Conservation (phyloP, 1,140 invertebrate genomes). For the Ctenoplectra terminalis region DNA sequence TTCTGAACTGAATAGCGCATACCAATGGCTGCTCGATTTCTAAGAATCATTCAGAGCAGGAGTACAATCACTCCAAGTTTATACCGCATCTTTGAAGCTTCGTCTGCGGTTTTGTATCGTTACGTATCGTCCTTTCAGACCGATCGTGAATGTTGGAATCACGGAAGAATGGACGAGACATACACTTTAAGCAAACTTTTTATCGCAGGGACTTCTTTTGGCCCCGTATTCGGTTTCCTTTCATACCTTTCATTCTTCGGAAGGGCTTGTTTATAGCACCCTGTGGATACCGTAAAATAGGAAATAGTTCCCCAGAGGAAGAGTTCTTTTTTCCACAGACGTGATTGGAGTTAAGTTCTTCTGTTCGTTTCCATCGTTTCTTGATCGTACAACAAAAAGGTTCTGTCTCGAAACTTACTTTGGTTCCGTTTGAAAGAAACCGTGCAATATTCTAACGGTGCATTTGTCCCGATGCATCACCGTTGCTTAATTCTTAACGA, state of each 20-base stretch:
- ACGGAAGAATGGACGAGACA: constrained; percentile 39
- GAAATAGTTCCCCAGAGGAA: constrained; percentile 61
- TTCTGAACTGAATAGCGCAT: background rate
- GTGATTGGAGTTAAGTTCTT: constrained; percentile 62
- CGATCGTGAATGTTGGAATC: constrained; percentile 26
- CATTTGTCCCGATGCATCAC: constrained; percentile 26
- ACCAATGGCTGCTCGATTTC: constrained; percentile 19
- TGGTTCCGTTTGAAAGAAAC: constrained; percentile 18
- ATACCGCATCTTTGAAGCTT: constrained; percentile 36
- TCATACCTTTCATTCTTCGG: constrained; percentile 46
- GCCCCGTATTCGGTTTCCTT: constrained; percentile 52
- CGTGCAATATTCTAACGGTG: constrained; percentile 39
- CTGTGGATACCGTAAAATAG: constrained; percentile 65
- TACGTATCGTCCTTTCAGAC: constrained; percentile 5
- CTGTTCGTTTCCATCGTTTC: constrained; percentile 3
- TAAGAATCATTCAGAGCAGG: constrained; percentile 43
- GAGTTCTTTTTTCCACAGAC: constrained; percentile 57
- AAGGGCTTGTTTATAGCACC: constrained; percentile 61
- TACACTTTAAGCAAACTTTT: constrained; percentile 62
- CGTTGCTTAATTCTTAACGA: constrained; percentile 28
- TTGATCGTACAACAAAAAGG: constrained; percentile 35
- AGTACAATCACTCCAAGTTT: constrained; percentile 30
- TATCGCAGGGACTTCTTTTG: constrained; percentile 37
- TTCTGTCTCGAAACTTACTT: constrained; percentile 34
- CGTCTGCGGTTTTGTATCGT: constrained; percentile 34